A percentile compares a stretch with the other conserved stretches of the same genome.
Evolutionary conservation across 2,888 invertebrate species (phyloP).

Genomic region (Phytoseiulus persimilis): DNA sequence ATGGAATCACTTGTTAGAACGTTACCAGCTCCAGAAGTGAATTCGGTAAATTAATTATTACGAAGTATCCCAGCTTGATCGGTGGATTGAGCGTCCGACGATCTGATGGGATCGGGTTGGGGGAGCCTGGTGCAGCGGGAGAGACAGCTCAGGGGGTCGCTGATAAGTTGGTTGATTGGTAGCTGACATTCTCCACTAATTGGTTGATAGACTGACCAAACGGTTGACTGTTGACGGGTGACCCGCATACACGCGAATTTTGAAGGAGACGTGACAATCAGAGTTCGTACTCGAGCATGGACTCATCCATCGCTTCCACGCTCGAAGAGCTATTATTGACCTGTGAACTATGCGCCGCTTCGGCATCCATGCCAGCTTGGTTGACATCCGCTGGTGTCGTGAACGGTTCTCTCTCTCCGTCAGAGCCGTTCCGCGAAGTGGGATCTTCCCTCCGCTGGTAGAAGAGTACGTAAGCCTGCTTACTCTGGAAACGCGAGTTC

Average conservation of each 20-base stretch:
- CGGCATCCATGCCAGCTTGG: background rate
- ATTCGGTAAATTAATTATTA: too few species aligned
- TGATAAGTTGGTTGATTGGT: background rate
- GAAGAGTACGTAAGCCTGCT: conserved; percentile 55
- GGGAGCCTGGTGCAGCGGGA: too few species aligned
- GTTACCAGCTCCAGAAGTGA: too few species aligned
- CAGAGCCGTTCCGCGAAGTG: background rate
- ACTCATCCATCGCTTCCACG: background rate
- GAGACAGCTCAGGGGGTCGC: background rate
- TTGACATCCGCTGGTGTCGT: background rate
- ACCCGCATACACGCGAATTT: too few species aligned
- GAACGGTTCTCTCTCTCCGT: background rate
- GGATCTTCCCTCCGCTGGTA: conserved; percentile 50
- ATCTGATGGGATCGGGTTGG: too few species aligned
- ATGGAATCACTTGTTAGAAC: too few species aligned
- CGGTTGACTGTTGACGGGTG: too few species aligned
- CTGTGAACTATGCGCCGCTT: background rate
- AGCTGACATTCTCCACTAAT: too few species aligned
- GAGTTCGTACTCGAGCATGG: background rate
- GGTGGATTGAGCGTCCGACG: too few species aligned
- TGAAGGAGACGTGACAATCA: background rate
- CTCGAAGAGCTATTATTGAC: background rate
- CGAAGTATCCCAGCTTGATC: too few species aligned
- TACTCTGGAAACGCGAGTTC: conserved; percentile 48
- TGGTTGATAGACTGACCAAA: too few species aligned